A percentile compares a stretch with the other conserved stretches of the same genome.
Evolutionary conservation across 2,888 invertebrate species (phyloP).

Genomic region (Chrysina gloriosa): DNA sequence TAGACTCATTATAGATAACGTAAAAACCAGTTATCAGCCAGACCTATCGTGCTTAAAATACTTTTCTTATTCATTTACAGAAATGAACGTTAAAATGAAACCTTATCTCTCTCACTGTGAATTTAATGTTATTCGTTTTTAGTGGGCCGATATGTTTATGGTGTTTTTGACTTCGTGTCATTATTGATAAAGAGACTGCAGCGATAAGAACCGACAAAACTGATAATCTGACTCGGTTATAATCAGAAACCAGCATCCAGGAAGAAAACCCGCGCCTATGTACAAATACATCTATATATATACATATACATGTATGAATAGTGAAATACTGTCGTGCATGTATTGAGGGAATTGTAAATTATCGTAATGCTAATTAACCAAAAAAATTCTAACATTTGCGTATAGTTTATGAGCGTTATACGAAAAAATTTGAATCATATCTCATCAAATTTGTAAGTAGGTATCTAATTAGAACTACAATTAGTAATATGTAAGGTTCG

Average conservation of each 20-base stretch:
- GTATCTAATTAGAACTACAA: too few species aligned
- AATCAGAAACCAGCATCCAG: slow-evolving; percentile 46
- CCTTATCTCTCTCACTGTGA: slow-evolving; percentile 25
- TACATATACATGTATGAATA: slow-evolving; percentile 29
- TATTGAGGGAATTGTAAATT: slow-evolving; percentile 36
- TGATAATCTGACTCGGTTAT: slow-evolving; percentile 44
- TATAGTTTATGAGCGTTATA: too few species aligned
- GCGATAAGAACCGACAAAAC: slow-evolving; percentile 40
- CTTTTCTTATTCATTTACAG: slow-evolving; percentile 38
- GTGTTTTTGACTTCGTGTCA: slow-evolving; percentile 45
- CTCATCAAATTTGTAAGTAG: too few species aligned
- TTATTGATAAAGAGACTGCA: slow-evolving; percentile 36
- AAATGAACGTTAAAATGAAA: slow-evolving; percentile 38
- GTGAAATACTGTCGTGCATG: slow-evolving; percentile 29
- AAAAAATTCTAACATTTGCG: too few species aligned
- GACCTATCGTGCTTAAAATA: slow-evolving; percentile 39
- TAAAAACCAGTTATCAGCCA: slow-evolving; percentile 31
- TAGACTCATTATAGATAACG: slow-evolving; percentile 30
- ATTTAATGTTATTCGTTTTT: slow-evolving; percentile 34
- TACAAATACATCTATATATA: too few species aligned
- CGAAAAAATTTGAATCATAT: too few species aligned
- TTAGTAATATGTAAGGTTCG: too few species aligned
- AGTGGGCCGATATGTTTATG: slow-evolving; percentile 42
- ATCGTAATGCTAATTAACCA: too few species aligned
- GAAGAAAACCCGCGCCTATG: slow-evolving; percentile 46